Evolutionary conservation across 1,140 invertebrate genomes (phyloP), one percentile per base, ranked within the genome.

Genomic region (Acromyrmex heyeri): DNA sequence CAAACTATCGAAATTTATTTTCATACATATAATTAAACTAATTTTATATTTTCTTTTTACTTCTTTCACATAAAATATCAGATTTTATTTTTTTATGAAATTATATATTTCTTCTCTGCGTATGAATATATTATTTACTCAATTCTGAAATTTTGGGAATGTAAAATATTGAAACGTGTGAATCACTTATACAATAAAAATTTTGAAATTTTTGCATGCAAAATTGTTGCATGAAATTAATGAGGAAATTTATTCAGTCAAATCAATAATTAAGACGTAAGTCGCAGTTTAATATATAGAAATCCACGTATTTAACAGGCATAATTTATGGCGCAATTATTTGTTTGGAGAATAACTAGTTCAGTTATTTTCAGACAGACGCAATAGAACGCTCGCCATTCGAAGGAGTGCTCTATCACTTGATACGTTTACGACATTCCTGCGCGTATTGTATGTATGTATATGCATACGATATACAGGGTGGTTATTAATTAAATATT

Each of bases 291-390:
- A 83, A 87, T 75, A 65, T 24, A 73, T 64, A 75, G 48, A 90
- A 83, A 90, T 57, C 38, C 61, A 53, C 85, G 59, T 86, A 67
- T 86, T 83, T 89, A 79, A 78, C 85, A 77, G 38, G 61, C 59
- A n/a, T 55, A 57, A 87, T 90, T 90, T 90, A 90, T 87, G 73
- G 62, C n/a, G 21, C 73, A 86, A 90, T 90, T 90, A 90, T 90
- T 90, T 90, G 88, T 90, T 90, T 90, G 78, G 69, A 87, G 79
- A 90, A 90, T 79, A 90, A 90, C 88, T 90, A 83, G 88, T 81
- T 62, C 86, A 87, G 89, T 87, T 90, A 90, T 90, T 90, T 90
- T 90, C 73, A 90, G 88, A 76, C 78, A 87, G 88, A 81, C 82
- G 85, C 67, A 75, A 90, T 83, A 89, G 34, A 67, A 65, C 86